Evolutionary conservation across 2,797 vertebrate species (phyloP), one percentile per base, ranked within the genome.

Genomic region (Anguilla anguilla): DNA sequence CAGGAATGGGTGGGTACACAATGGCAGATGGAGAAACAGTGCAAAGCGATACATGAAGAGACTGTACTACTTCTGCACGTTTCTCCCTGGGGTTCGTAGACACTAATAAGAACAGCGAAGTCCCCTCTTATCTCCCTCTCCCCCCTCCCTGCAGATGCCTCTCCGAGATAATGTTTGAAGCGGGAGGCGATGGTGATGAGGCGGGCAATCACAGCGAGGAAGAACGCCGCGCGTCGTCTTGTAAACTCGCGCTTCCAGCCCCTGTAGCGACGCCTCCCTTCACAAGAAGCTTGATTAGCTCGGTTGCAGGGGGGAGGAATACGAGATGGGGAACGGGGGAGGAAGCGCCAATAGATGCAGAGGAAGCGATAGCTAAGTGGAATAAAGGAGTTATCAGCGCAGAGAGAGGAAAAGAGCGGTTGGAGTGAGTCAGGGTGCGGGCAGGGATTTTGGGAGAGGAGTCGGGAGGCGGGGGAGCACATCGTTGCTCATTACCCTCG

Each of bases 271-370:
- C 2, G 43, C 25, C 9, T 51, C 28, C 79, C 46, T 82, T 49
- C 46, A 82, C 25, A 82, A 51, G 79, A 51, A 15, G 79, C 43
- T 82, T 82, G 79, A 82, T 82, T 82, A 82, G 79, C 10, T 51
- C 10, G 46, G 22, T 28, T n/a, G 43, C 43, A 39, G 39, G 15
- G 35, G 7, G 69, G 7, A 35, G 69, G 25, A 10, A 49, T 49
- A 7, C 9, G 35, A 46, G 35, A 77, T 31, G 74, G 43, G 39
- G 77, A 49, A 25, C 25, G 77, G 43, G 39, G 77, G 57, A 59
- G 77, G 43, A 39, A 22, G 43, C 43, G 22, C 77, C 19, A 13
- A 5, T 31, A 77, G 72, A 77, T 77, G 72, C 15, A 49, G 15
- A 81, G 79, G 79, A 82, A 82, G 46, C 51, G 46, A 82, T 22